Base-by-base conservation (phyloP, 2,113 vertebrate genomes). In the Cavia porcellus region DNA sequence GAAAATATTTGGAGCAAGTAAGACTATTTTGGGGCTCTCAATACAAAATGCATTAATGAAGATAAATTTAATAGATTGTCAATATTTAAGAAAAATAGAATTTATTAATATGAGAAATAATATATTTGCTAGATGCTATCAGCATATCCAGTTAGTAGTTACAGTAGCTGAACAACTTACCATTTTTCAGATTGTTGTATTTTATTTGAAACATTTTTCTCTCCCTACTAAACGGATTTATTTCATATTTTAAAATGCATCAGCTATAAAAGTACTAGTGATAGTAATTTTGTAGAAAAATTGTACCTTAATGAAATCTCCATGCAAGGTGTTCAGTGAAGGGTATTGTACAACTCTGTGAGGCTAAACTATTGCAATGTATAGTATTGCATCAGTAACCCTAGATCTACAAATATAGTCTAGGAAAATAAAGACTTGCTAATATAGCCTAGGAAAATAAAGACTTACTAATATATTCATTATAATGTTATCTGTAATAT, bases 211-310 rank as follows among this genome's bases (percentile, higher is more conserved):
- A 80, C 19, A 25, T 79, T 77, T 35, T 85, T 86, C 35, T 68
- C 5, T 94, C 45, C 19, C 7, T 93, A 22, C 77, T 50, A 32
- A 45, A 42, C 68, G n/a, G 47, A 47, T 64, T 94, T 96, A 42
- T 82, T 87, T 89, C 55, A 72, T 38, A 83, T 92, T 57, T 70
- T 57, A 85, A 92, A 89, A 32, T 22, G n/a, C 32, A 70, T 64
- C 70, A 89, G 20, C 68, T 9, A 13, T 62, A 80, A 35, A 47
- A 86, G 45, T 62, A 72, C 10, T 52, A 52, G 19, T 80, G 61
- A 62, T 66, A 42, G 19, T 92, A 62, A 19, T 80, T 97, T 80
- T 14, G 1, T 70, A 72, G 17, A 68, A 74, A 38, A 79, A 3
- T 55, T 57, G 42, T 55, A 7, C 79, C 52, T 92, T 82, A 81